Base-by-base conservation (phyloP, 1,140 invertebrate genomes). In the Zaprionus tsacasi region DNA sequence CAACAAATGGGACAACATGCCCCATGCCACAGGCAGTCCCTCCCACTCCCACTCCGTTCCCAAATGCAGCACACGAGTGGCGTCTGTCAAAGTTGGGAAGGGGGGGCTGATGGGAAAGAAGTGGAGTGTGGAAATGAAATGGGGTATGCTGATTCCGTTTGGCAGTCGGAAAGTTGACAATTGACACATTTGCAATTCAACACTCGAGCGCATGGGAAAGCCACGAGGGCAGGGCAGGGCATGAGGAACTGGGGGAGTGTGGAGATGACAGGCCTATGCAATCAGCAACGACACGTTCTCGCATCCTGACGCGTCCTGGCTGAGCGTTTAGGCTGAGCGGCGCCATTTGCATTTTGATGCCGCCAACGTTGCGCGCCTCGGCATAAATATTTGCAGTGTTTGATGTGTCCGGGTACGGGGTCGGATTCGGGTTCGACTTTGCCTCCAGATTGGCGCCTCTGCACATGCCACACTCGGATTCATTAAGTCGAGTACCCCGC, bases 101-200 rank as follows among this genome's bases (percentile, higher is more conserved):
- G 27, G 6, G 25, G 38, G 17, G n/a, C n/a, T 38, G 55, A 13
- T 27, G 12, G 27, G 27, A 65, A 38, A 40, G 17, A 54, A 13
- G 27, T 15, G 38, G 43, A 1, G 13, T 36, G 43, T 8, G 45
- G 17, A n/a, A 48, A 15, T 48, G 45, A 10, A 15, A 10, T 27
- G 45, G 45, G 45, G 45, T 50, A 50, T 56, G 55, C 75, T 52
- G 63, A 52, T 63, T 65, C 67, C 57, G 69, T 76, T 61, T 74
- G 66, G 50, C 69, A 80, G 82, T 78, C 79, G 72, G 77, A 88
- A 81, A 89, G 85, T 89, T 89, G 85, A 89, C 85, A 89, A 89
- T 88, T 88, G 85, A 88, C 85, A 89, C 85, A 88, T 88, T 88
- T 88, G 85, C 85, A 88, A 88, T 88, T 89, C 85, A 89, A 89